Evolutionary conservation across 2,113 vertebrate species (phyloP), one percentile per base, ranked within the genome.

Genomic region (Pagrus major): DNA sequence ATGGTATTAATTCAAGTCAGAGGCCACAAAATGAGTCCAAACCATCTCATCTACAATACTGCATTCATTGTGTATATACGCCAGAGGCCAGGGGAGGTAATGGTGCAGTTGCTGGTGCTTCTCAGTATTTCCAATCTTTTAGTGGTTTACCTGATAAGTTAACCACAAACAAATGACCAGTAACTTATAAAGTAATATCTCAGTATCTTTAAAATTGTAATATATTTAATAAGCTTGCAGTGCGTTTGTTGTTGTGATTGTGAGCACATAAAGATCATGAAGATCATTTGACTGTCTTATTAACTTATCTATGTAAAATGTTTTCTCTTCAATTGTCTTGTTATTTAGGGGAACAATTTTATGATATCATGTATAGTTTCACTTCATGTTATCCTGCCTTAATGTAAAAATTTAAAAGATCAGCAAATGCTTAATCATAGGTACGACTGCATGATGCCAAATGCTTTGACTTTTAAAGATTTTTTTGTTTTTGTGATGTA

Each of bases 301-400:
- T 31, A 33, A 63, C 52, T 55, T 27, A 20, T 69, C 14, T 23
- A 23, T 63, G 46, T 63, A 47, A 71, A 37, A 71, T 65, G 18
- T 3, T 44, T 5, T 46, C 20, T 1, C 7, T 3, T 15, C 15
- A 16, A 11, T 41, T 41, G 10, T 41, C 3, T 41, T 41, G 4
- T 3, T 29, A 21, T 35, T 51, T 23, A 10, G 12, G 15, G 25
- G 52, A 18, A 8, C 2, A 27, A 15, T 54, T 52, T 39, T 23
- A 67, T 15, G 25, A 15, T 63, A 25, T 42, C 10, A 63, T 9
- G 7, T 52, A 14, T 12, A 55, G 16, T 46, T 55, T 70, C 16
- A 35, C 0, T 6, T 9, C 6, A 41, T 5, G 15, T 29, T 52
- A 39, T 39, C 4, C 27, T 1, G 10, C 1, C 3, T 39, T 23